Conservation (phyloP, 2,113 vertebrate species). For the Oreotrochilus melanogaster region DNA sequence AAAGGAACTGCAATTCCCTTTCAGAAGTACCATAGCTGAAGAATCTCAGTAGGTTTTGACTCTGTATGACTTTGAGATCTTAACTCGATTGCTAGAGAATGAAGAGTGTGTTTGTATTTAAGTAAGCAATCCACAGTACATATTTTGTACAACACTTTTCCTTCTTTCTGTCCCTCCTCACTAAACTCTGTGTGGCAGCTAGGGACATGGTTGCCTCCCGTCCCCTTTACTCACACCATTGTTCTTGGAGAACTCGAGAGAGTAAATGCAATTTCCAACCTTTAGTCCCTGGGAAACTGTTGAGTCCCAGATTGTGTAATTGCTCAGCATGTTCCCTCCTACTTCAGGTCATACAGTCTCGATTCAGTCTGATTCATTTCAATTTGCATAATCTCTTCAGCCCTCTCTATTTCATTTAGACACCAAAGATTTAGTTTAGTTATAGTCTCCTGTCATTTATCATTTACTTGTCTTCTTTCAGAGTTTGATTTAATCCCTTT, state of each 20-base stretch:
- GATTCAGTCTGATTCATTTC: neutral
- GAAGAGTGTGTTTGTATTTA: neutral
- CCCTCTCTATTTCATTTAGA: neutral
- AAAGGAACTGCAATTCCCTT: neutral
- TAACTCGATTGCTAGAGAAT: neutral
- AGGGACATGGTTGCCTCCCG: fast-evolving
- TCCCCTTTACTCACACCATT: fast-evolving
- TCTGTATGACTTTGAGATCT: neutral
- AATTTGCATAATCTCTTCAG: constrained; percentile 34
- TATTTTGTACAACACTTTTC: neutral
- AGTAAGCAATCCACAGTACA: neutral
- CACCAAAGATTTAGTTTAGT: neutral
- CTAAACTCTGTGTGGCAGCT: neutral
- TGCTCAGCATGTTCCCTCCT: neutral
- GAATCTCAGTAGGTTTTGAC: too few species aligned
- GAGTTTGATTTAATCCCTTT: constrained; percentile 56
- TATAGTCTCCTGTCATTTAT: neutral
- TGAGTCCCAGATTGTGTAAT: neutral
- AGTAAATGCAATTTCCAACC: neutral
- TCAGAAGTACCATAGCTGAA: fast-evolving
- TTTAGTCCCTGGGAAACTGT: fast-evolving
- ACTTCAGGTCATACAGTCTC: neutral
- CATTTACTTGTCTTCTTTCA: constrained; percentile 8
- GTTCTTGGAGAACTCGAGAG: neutral
- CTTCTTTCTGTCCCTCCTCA: neutral